Conservation (phyloP, 2,113 vertebrate species). For the Castor canadensis region DNA sequence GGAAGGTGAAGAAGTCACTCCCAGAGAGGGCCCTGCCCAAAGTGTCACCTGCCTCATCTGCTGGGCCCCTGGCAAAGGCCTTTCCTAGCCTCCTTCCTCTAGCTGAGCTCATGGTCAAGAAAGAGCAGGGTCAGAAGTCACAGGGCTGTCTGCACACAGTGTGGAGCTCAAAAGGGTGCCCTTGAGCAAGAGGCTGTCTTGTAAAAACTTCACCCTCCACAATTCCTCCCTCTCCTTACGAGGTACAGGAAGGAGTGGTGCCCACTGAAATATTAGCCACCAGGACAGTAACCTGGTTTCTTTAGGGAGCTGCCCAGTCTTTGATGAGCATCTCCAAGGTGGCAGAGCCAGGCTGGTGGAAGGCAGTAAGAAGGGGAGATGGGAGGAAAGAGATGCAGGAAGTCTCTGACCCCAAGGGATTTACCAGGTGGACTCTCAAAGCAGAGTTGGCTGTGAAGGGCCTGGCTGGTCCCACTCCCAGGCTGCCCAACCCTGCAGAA, state of each 20-base stretch:
- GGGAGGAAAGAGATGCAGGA: neutral
- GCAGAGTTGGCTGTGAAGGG: neutral
- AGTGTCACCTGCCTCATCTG: neutral
- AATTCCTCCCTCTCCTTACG: neutral
- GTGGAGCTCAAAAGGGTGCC: neutral
- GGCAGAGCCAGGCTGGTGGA: too few relatives aligned
- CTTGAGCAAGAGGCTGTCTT: neutral
- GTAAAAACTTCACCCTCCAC: accelerated
- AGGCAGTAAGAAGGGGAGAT: neutral
- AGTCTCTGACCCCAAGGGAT: neutral
- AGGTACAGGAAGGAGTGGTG: neutral
- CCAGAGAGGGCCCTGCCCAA: neutral
- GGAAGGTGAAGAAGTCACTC: neutral
- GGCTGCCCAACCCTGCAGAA: neutral
- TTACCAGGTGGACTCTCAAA: neutral
- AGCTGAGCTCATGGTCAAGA: neutral
- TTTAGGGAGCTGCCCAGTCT: neutral
- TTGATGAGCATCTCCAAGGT: neutral
- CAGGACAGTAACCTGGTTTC: neutral
- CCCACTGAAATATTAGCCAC: neutral
- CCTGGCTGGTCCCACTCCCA: neutral
- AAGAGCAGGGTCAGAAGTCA: neutral
- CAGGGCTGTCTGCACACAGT: neutral
- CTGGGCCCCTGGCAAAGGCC: neutral
- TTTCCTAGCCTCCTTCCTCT: accelerated